Percentiles rank a stretch among this genome's conserved stretches.
These are phyloP conservation scores for Oreochromis aureus DNA, from an alignment of 2,113 vertebrate genomes.

Conservation along the genomic window DNA sequence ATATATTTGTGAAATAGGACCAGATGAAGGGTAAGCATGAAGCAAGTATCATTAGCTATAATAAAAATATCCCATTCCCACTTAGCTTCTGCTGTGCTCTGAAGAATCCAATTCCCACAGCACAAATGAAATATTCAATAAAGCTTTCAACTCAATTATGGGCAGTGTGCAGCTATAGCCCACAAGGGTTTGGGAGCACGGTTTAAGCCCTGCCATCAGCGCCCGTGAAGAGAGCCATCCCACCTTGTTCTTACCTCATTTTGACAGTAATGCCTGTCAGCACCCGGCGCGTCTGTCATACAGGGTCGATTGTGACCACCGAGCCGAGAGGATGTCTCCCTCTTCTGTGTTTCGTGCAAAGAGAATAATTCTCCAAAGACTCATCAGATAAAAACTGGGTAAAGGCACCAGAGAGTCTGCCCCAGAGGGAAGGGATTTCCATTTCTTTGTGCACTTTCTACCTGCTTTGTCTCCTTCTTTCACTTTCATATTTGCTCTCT, in stretches of 20 bases:
- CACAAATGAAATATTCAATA: slow-evolving; percentile 57
- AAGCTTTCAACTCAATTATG: slow-evolving; percentile 56
- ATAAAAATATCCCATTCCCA: slow-evolving; percentile 31
- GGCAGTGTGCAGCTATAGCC: slow-evolving; percentile 1
- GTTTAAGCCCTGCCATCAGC: slow-evolving; percentile 5
- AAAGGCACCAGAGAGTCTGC: slow-evolving; percentile 30
- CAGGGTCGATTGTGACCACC: background rate
- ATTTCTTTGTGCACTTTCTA: slow-evolving; percentile 23
- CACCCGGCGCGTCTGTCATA: background rate
- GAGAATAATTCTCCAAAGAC: slow-evolving; percentile 35
- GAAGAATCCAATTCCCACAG: slow-evolving; percentile 33
- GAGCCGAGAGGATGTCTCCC: slow-evolving; percentile 1
- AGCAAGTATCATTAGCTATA: slow-evolving; percentile 25
- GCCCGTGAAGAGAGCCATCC: background rate
- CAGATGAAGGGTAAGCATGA: slow-evolving; percentile 17
- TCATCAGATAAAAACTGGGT: slow-evolving; percentile 42
- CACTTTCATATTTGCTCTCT: background rate
- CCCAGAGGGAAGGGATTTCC: slow-evolving; percentile 29
- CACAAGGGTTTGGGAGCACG: background rate
- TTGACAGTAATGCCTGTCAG: slow-evolving; percentile 17
- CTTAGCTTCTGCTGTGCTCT: slow-evolving; percentile 28
- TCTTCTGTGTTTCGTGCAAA: background rate
- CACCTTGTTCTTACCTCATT: slow-evolving; percentile 20
- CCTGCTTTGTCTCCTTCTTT: background rate
- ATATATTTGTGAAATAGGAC: background rate